Base-by-base conservation (phyloP, 2,888 invertebrate species). In the Gryllus longicercus region DNA sequence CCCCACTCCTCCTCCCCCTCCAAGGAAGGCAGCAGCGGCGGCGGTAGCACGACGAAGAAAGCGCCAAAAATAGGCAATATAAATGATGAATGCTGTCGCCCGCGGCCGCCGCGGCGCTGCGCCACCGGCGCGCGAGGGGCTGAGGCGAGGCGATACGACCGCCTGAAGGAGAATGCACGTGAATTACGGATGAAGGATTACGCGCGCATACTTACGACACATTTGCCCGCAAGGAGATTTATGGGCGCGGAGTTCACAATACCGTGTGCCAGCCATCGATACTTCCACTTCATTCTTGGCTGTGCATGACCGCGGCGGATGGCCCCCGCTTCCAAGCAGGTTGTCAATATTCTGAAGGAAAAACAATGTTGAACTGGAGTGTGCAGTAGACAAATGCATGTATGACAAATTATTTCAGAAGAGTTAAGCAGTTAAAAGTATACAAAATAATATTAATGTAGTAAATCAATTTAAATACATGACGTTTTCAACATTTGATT, bases 31-130 rank as follows among this genome's bases (percentile, higher is more conserved):
- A 8, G 8, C 8, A 8, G 25, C 25, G 25, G 2, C 25, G 25
- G 25, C 25, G 25, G 25, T 5, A 8, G 38, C 38, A 8, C 38
- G 8, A 38, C 14, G 63, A 63, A 63, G 63, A 63, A 63, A 63
- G n/a, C 63, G 4, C 63, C n/a, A 63, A 63, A 63, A 63, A 63
- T 63, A 63, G 63, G 63, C 63, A 63, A 63, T 63, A 63, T 63
- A 63, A 63, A 63, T 63, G 63, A 63, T 63, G 63, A 63, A 63
- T 63, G 63, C 16, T 18, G 63, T 63, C 63, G 63, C n/a, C n/a
- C n/a, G 63, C 63, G 63, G 63, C n/a, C 63, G 63, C 63, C 63
- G 16, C n/a, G 4, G 63, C 16, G 63, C 14, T 10, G 63, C 14
- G n/a, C 63, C n/a, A 63, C 16, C 16, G 63, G n/a, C n/a, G 63